A percentile compares a stretch with the other conserved stretches of the same genome.
These are phyloP conservation scores for Oxyura jamaicensis DNA, from an alignment of 2,113 vertebrate species.

Conservation along the genomic window DNA sequence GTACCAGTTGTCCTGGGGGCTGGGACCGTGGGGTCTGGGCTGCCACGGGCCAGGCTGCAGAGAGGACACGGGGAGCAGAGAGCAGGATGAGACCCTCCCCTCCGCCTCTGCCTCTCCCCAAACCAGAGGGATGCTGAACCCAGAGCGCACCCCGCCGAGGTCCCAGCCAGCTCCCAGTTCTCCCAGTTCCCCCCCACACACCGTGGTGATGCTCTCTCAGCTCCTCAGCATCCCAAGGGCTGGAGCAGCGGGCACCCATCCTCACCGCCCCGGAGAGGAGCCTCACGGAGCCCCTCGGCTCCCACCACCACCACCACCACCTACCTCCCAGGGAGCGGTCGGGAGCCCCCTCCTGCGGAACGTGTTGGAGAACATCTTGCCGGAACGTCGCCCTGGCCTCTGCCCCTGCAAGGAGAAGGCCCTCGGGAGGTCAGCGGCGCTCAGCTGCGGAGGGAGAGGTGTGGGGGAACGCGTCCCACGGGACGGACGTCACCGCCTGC, in stretches of 20 bases:
- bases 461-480: not conserved
- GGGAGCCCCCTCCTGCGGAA: not conserved
- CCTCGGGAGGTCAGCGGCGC: not conserved
- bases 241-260: accelerated
- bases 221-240: accelerated
- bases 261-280: not conserved
- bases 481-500: not conserved
- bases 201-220: accelerated
- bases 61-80: not conserved
- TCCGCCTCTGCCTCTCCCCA: not conserved
- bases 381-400: accelerated
- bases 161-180: accelerated
- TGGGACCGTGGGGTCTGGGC: accelerated
- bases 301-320: accelerated
- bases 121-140: not conserved
- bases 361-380: not conserved
- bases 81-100: not conserved
- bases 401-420: accelerated
- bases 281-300: accelerated
- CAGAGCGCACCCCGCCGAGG: accelerated
- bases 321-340: not conserved
- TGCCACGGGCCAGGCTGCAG: accelerated
- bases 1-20: accelerated
- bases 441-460: not conserved
- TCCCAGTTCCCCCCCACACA: accelerated